Percentiles rank a stretch among this genome's conserved stretches.
Conservation (phyloP, 2,113 vertebrate genomes). For the Eublepharis macularius region DNA sequence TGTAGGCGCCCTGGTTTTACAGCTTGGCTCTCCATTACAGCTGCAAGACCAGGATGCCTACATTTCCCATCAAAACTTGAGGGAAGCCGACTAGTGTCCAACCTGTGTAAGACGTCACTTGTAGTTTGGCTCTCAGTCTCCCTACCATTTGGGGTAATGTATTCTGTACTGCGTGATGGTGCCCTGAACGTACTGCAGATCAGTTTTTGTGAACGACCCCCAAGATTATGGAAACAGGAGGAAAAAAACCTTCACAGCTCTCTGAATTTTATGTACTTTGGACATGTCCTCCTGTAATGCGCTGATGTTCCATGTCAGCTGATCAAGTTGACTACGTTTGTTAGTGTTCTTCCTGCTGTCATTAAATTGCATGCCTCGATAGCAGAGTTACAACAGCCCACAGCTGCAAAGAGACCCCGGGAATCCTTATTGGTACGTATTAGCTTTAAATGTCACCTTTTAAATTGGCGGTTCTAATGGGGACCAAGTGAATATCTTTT, state of each 20-base stretch:
- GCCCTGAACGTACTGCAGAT: neutral
- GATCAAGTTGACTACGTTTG: neutral
- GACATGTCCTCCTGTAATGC: neutral
- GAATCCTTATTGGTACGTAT: neutral
- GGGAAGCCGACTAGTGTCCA: too few species aligned
- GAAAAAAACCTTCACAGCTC: too few species aligned
- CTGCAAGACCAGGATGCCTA: too few species aligned
- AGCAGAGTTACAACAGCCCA: neutral
- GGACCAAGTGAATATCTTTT: neutral
- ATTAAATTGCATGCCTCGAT: neutral
- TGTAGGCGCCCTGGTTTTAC: too few species aligned
- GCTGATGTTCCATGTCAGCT: neutral
- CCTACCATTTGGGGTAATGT: neutral
- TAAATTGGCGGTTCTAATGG: slow-evolving; percentile 4
- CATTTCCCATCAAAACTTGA: too few species aligned
- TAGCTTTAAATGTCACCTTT: slow-evolving; percentile 23
- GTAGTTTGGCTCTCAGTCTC: neutral
- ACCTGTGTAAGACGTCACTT: too few species aligned
- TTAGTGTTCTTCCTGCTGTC: neutral
- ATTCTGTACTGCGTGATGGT: neutral
- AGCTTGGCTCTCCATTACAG: too few species aligned
- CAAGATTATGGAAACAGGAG: neutral
- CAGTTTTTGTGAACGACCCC: neutral
- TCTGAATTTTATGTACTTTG: neutral
- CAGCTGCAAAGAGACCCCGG: neutral